phyloP scores from a whole-genome alignment of 2,797 vertebrate genomes.

The Gephyroberyx darwinii region DNA sequence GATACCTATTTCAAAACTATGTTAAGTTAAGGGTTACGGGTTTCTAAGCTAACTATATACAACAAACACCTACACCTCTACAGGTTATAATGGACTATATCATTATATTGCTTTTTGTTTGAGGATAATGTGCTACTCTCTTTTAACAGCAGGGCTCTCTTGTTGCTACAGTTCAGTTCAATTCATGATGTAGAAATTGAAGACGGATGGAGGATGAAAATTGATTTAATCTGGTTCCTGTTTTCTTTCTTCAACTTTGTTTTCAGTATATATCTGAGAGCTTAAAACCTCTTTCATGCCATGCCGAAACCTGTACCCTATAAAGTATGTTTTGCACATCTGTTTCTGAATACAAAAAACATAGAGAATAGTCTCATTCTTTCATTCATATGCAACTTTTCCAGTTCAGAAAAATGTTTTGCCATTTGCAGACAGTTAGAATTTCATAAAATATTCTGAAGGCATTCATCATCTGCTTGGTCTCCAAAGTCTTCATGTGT shows the following conservation, averaged over 20 bases:
- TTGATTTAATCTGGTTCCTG: slow-evolving; percentile 78
- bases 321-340: slow-evolving; percentile 76
- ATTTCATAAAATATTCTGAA: slow-evolving; percentile 67
- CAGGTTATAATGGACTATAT: slow-evolving; percentile 22
- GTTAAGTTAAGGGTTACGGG: background rate
- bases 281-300: slow-evolving; percentile 75
- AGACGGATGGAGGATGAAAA: slow-evolving; percentile 78
- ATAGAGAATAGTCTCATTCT: slow-evolving; percentile 42
- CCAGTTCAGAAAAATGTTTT: slow-evolving; percentile 49
- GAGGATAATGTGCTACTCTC: slow-evolving; percentile 48
- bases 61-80: slow-evolving; percentile 35
- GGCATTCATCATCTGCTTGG: slow-evolving; percentile 53
- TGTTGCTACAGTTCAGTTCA: slow-evolving; percentile 68
- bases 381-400: slow-evolving; percentile 48
- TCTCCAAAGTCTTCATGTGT: slow-evolving; percentile 49
- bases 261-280: slow-evolving; percentile 75
- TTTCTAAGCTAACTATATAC: slow-evolving; percentile 6
- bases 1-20: background rate
- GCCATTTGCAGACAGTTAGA: slow-evolving; percentile 44
- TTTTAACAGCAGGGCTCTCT: slow-evolving; percentile 49
- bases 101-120: slow-evolving; percentile 43
- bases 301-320: slow-evolving; percentile 71
- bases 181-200: slow-evolving; percentile 71
- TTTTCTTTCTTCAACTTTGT: slow-evolving; percentile 75
- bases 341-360: slow-evolving; percentile 67